These are phyloP conservation scores for Lasaia peninsularis DNA, from an alignment of 1,140 invertebrate genomes.

Conservation along the genomic window DNA sequence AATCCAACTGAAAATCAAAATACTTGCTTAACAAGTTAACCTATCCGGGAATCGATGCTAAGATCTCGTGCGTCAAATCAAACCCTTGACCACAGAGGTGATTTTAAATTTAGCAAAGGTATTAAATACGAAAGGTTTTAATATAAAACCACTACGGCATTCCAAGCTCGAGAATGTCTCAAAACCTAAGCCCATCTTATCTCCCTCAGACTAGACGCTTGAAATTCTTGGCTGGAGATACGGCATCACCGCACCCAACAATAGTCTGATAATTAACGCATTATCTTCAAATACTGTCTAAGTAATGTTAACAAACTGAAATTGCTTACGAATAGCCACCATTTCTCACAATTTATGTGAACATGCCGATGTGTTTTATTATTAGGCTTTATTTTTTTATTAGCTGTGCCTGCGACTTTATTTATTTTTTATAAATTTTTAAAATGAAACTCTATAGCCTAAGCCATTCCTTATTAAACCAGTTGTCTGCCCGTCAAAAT, in stretches of 20 bases:
- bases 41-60: too few relatives aligned
- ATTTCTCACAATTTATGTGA: constrained; percentile 13
- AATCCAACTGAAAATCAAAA: too few relatives aligned
- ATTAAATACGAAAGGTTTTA: too few relatives aligned
- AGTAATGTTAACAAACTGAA: constrained; percentile 18
- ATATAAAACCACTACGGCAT: not conserved
- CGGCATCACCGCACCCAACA: constrained; percentile 1
- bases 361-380: constrained; percentile 9
- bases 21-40: too few relatives aligned
- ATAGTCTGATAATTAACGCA: constrained; percentile 14
- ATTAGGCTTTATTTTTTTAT: not conserved
- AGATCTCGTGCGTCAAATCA: too few relatives aligned
- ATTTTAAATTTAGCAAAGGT: too few relatives aligned
- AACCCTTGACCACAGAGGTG: too few relatives aligned
- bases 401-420: too few relatives aligned
- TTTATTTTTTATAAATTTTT: not conserved
- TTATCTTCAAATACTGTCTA: constrained; percentile 16
- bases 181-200: not conserved
- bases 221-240: constrained; percentile 13
- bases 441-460: not conserved
- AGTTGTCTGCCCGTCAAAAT: too few relatives aligned
- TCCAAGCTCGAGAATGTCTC: not conserved
- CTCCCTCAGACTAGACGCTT: not conserved
- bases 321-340: constrained; percentile 9
- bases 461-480: too few relatives aligned